These are phyloP conservation scores for Brachyrhaphis roseni DNA, from an alignment of 2,797 vertebrate species.

Conservation along the genomic window DNA sequence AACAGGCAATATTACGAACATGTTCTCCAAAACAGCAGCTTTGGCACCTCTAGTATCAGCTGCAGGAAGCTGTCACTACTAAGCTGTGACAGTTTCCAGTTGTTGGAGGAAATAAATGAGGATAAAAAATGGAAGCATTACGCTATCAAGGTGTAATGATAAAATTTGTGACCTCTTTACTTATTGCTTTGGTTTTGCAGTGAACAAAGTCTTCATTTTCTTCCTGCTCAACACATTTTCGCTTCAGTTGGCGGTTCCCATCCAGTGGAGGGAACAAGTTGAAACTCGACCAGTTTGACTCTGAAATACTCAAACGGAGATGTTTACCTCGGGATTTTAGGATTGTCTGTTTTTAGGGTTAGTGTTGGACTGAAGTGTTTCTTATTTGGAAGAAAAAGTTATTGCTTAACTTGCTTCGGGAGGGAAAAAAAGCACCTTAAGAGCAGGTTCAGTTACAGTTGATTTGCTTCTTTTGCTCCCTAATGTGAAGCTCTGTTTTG, in stretches of 20 bases:
- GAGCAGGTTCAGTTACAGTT: neutral
- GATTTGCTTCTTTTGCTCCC: conserved; percentile 4
- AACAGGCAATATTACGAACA: too few species aligned
- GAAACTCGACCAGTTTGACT: neutral
- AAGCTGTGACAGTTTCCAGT: too few species aligned
- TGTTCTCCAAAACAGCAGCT: too few species aligned
- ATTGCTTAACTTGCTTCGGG: neutral
- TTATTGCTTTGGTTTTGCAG: neutral
- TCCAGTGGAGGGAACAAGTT: neutral
- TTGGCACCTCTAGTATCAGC: too few species aligned
- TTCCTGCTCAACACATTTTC: neutral
- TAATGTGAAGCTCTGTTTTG: neutral
- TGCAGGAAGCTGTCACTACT: too few species aligned
- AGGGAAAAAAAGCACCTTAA: neutral
- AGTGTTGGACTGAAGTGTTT: neutral
- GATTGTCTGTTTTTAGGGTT: neutral
- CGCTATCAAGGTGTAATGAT: neutral
- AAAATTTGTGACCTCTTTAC: neutral
- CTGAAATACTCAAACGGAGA: neutral
- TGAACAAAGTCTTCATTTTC: neutral
- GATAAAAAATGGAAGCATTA: neutral
- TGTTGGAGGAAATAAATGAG: neutral
- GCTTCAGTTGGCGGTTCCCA: neutral
- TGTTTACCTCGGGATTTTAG: neutral
- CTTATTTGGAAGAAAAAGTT: neutral